These are phyloP conservation scores for Anastatus disparis DNA, from an alignment of 1,140 invertebrate genomes.

Conservation along the genomic window DNA sequence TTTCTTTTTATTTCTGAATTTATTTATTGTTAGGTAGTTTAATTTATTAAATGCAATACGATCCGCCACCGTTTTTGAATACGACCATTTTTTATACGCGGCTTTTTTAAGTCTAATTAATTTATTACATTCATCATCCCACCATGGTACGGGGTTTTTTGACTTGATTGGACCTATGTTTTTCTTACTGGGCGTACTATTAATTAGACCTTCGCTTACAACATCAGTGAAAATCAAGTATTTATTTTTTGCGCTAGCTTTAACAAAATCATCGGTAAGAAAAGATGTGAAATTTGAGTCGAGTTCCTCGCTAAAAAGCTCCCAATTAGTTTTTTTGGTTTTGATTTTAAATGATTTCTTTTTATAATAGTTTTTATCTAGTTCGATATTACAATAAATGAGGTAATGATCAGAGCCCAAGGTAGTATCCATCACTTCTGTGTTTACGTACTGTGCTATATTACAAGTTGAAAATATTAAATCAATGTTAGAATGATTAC, in stretches of 20 bases:
- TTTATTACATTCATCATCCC: slow-evolving; percentile 1
- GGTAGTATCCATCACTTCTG: slow-evolving; percentile 46
- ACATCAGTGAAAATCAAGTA: not conserved
- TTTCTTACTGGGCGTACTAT: not conserved
- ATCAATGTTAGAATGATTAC: slow-evolving; percentile 16
- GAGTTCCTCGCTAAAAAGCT: not conserved
- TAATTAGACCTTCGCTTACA: not conserved
- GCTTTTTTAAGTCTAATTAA: not conserved
- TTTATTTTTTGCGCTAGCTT: not conserved
- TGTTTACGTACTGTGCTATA: slow-evolving; percentile 45
- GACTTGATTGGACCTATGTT: not conserved
- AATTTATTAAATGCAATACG: not conserved
- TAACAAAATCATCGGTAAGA: not conserved
- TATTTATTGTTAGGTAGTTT: not conserved
- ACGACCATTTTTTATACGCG: too few relatives aligned
- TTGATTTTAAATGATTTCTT: slow-evolving; percentile 21
- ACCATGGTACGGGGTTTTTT: slow-evolving; percentile 20
- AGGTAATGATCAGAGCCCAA: slow-evolving; percentile 54
- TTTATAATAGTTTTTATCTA: slow-evolving; percentile 35
- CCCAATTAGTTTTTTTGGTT: not conserved
- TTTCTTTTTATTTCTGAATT: not conserved
- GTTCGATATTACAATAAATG: slow-evolving; percentile 43
- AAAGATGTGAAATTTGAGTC: not conserved
- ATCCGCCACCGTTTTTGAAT: too few relatives aligned
- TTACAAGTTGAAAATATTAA: slow-evolving; percentile 40